Base-by-base conservation (phyloP, 2,797 vertebrate genomes). In the Micropoecilia bifurca region DNA sequence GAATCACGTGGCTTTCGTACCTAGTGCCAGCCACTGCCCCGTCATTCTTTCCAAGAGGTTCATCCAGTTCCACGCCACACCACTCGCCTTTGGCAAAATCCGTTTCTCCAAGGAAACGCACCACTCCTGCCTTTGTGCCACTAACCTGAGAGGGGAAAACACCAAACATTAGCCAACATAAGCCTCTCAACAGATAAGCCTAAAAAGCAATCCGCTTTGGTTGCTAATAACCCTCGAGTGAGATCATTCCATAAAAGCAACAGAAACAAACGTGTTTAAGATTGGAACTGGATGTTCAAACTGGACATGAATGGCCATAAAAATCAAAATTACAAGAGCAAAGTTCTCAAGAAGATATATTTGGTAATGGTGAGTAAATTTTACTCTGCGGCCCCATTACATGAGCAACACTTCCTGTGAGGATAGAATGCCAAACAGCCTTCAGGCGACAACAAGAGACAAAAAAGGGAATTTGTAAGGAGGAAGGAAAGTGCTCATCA, bases 71-170 rank as follows among this genome's bases (percentile, higher is more conserved):
- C 33, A 99, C 98, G 0, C 99, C 98, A 72, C 99, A 99, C 98
- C 98, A 99, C 12, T 99, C 99, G 47, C 99, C 99, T 93, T 99
- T 99, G 36, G 99, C 99, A 89, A 99, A 99, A 92, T 99, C 98
- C 0, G 99, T 98, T 91, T 99, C 98, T 36, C 99, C 99, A 39
- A 99, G 90, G 81, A 99, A 99, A 53, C 98, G 97, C 30, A 99
- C 97, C 0, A 99, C 98, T 41, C 99, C 99, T 7, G 99, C 99
- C 93, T 99, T 99, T 0, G 98, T 98, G 74, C 98, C 99, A n/a
- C 97, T 97, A 73, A 99, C 99, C 99, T 99, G 86, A 74, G 39
- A 77, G 13, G 41, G 53, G 53, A 76, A 85, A 85, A 71, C 18
- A 80, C 7, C 25, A 80, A 79, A 87, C 74, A 81, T 87, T 77